Percentiles rank a stretch among this genome's conserved stretches.
These are phyloP conservation scores for Ciona savignyi DNA, from an alignment of 23 tunicate species.

Conservation along the genomic window DNA sequence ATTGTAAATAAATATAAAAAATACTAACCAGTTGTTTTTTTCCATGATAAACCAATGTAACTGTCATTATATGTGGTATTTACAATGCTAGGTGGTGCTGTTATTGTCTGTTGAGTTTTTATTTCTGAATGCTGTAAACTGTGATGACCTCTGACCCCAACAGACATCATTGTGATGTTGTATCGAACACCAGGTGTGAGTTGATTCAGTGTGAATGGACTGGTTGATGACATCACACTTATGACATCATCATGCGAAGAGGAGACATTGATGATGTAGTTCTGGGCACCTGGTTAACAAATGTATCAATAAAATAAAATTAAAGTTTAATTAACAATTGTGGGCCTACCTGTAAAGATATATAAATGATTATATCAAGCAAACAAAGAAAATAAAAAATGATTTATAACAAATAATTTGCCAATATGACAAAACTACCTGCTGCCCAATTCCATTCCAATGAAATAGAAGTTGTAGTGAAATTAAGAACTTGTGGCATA, in stretches of 20 bases:
- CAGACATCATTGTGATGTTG: neutral
- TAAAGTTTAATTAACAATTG: neutral
- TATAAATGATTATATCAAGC: no score
- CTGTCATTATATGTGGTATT: neutral
- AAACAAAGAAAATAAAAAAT: no score
- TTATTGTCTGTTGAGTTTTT: neutral
- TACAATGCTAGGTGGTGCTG: neutral
- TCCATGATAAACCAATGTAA: neutral
- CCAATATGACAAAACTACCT: constrained; percentile 17
- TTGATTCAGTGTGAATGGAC: neutral
- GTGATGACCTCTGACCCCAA: neutral
- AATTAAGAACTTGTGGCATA: constrained; percentile 17
- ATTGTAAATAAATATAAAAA: no score
- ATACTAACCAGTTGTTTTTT: neutral
- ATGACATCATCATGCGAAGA: neutral
- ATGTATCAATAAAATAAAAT: neutral
- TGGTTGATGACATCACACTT: neutral
- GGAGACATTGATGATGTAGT: neutral
- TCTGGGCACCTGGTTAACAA: neutral
- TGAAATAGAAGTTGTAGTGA: constrained; percentile 29
- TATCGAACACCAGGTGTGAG: neutral
- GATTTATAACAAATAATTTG: neutral
- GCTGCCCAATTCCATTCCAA: constrained; percentile 42
- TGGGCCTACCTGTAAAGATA: no score
- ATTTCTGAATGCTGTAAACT: neutral